Evolutionary conservation across 2,113 vertebrate species (phyloP).

Genomic region (Leuciscus idus): DNA sequence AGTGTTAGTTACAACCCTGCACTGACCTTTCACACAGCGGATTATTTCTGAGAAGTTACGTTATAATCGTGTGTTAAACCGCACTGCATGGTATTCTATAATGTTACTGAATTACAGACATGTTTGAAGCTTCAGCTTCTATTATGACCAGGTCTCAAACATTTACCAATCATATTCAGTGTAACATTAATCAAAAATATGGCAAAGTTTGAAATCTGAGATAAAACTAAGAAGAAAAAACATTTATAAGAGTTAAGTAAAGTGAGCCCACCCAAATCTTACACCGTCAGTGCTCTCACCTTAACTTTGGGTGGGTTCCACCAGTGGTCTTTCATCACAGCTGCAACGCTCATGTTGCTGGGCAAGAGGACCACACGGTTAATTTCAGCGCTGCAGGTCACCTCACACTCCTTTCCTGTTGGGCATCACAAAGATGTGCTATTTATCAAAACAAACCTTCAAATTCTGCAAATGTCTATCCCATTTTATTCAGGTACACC

Average conservation of each 20-base stretch:
- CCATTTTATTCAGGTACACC: neutral
- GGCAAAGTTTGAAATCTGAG: neutral
- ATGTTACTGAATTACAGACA: conserved; percentile 14
- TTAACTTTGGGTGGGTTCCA: conserved; percentile 91
- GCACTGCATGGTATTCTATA: conserved; percentile 22
- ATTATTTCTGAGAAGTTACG: conserved; percentile 13
- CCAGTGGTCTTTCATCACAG: conserved; percentile 85
- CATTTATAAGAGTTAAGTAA: conserved; percentile 13
- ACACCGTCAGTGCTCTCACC: conserved; percentile 61
- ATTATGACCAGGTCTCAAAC: conserved; percentile 20
- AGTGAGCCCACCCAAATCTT: conserved; percentile 30
- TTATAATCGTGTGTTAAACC: conserved; percentile 8
- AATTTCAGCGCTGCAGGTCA: conserved; percentile 87
- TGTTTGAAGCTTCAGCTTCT: conserved; percentile 23
- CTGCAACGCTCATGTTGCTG: conserved; percentile 81
- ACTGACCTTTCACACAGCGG: neutral
- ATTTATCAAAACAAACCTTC: neutral
- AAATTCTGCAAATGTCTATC: too few relatives aligned
- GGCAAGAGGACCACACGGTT: conserved; percentile 89
- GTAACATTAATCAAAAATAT: neutral
- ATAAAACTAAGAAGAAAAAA: conserved; percentile 19
- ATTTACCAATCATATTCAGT: conserved; percentile 17
- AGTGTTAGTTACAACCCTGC: conserved; percentile 1
- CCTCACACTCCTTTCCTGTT: conserved; percentile 88
- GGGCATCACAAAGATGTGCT: conserved; percentile 2